Evolutionary conservation across 2,797 vertebrate species (phyloP).

Genomic region (Gila robusta): DNA sequence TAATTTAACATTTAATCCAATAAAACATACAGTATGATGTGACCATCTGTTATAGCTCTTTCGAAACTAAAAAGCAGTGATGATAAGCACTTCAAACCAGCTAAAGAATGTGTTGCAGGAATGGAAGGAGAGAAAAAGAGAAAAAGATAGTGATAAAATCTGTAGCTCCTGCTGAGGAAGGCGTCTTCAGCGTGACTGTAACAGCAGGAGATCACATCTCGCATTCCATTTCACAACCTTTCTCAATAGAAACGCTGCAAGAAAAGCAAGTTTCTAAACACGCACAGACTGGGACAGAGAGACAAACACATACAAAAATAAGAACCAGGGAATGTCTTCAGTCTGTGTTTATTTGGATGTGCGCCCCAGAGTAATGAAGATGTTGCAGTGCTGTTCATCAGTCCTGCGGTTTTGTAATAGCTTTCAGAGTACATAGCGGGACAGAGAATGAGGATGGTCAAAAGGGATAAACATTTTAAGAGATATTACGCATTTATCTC

Average conservation of each 20-base stretch:
- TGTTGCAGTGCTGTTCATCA: neutral
- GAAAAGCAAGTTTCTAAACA: constrained; percentile 22
- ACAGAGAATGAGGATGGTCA: neutral
- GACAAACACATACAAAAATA: constrained; percentile 7
- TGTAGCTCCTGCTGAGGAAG: constrained; percentile 45
- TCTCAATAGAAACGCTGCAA: constrained; percentile 31
- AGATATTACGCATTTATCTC: neutral
- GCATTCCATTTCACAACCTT: constrained; percentile 45
- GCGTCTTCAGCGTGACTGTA: constrained; percentile 37
- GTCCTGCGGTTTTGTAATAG: neutral
- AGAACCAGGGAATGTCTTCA: constrained; percentile 13
- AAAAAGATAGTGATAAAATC: neutral
- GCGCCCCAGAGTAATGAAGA: constrained; percentile 29
- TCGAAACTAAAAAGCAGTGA: neutral
- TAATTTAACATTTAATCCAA: neutral
- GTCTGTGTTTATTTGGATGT: constrained; percentile 15
- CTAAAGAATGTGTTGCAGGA: neutral
- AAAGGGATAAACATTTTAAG: neutral
- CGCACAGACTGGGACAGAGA: constrained; percentile 7
- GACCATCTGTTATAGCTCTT: constrained; percentile 10
- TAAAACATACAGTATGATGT: too few relatives aligned
- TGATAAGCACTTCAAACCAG: constrained; percentile 9
- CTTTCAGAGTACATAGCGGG: neutral
- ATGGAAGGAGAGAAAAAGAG: neutral
- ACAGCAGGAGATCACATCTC: constrained; percentile 41